Percentiles rank a stretch among this genome's conserved stretches.
These are phyloP conservation scores for Brachionus rotundiformis DNA, from an alignment of 1,140 invertebrate genomes.

Conservation along the genomic window DNA sequence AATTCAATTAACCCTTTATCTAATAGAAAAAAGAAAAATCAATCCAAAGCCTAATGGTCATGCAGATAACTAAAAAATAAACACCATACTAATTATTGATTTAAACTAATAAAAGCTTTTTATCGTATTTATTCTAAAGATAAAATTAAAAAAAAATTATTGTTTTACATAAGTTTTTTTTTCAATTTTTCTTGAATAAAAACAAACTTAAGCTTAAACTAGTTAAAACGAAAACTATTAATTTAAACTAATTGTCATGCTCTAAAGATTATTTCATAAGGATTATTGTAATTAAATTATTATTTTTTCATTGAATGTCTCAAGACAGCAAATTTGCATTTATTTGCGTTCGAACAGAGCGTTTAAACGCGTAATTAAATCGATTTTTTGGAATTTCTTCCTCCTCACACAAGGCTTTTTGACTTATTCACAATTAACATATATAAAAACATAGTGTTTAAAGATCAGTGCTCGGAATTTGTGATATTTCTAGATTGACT, in stretches of 20 bases:
- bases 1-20: conserved; percentile 11
- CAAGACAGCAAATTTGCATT: not conserved
- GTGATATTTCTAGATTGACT: not conserved
- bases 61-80: not conserved
- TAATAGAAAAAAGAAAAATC: not conserved
- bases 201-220: too few species aligned
- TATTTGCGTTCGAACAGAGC: not conserved
- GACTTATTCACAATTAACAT: not conserved
- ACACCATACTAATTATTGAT: not conserved
- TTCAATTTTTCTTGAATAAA: too few species aligned
- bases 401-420: not conserved
- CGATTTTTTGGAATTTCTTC: not conserved
- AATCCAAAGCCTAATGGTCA: not conserved
- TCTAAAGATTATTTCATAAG: not conserved
- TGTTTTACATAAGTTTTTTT: not conserved
- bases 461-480: not conserved
- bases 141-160: not conserved
- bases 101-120: conserved; percentile 11
- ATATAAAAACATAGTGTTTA: not conserved
- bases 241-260: not conserved
- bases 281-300: not conserved
- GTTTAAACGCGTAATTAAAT: conserved; percentile 5
- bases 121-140: not conserved
- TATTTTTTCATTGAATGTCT: not conserved
- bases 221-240: too few species aligned